phyloP scores from a whole-genome alignment of 2,797 vertebrate genomes.

The Galagoides demidoff region DNA sequence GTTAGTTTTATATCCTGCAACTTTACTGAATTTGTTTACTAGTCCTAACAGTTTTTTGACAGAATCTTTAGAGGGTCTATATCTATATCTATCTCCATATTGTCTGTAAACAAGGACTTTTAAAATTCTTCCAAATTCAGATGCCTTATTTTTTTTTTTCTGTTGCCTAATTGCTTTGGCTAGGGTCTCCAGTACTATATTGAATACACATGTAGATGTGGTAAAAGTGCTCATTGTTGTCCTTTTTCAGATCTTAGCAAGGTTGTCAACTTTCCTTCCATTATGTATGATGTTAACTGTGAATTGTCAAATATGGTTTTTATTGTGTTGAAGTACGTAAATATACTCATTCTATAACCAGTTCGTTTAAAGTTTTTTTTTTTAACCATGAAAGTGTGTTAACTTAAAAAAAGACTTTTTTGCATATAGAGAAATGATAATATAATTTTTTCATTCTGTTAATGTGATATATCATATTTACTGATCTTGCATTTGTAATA shows the following conservation, averaged over 20 bases:
- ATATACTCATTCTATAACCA: not conserved
- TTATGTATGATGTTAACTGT: not conserved
- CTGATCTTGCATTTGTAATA: too few relatives aligned
- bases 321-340: not conserved
- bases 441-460: not conserved
- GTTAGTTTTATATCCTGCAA: not conserved
- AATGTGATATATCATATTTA: too few relatives aligned
- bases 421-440: not conserved
- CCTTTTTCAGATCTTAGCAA: not conserved
- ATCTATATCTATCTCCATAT: not conserved
- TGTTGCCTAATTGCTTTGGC: not conserved
- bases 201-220: not conserved
- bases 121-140: not conserved
- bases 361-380: not conserved
- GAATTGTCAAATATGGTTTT: not conserved
- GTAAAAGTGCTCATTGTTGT: not conserved
- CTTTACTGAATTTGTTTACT: not conserved
- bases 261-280: not conserved
- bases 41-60: not conserved
- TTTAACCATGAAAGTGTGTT: not conserved
- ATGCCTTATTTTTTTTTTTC: not conserved
- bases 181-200: not conserved
- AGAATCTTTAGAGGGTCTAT: too few relatives aligned
- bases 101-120: not conserved
- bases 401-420: not conserved